A percentile compares a stretch with the other conserved stretches of the same genome.
These are phyloP conservation scores for Pyxicephalus adspersus DNA, from an alignment of 2,113 vertebrate genomes.

Conservation along the genomic window DNA sequence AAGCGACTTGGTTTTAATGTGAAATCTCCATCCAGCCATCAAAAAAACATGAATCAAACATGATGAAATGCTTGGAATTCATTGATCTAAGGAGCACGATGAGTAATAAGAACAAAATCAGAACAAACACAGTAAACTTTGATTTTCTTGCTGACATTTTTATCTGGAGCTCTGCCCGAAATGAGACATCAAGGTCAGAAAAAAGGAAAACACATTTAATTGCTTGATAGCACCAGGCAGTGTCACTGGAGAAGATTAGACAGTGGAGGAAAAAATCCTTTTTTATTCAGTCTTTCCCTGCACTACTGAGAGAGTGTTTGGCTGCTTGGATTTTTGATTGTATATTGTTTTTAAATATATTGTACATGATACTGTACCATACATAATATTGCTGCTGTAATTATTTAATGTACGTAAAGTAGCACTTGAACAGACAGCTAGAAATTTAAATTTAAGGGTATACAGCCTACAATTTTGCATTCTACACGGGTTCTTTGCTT, in stretches of 20 bases:
- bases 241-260: slow-evolving; percentile 1
- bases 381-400: no score
- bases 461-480: no score
- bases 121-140: slow-evolving; percentile 53
- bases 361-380: no score
- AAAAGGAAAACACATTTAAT: slow-evolving; percentile 43
- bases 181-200: slow-evolving; percentile 47
- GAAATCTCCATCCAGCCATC: slow-evolving; percentile 44
- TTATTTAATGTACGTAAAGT: no score
- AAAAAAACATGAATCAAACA: slow-evolving; percentile 53
- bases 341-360: no score
- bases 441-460: no score
- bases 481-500: no score
- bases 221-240: slow-evolving; percentile 21
- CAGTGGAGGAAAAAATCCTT: background rate
- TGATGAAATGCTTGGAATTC: slow-evolving; percentile 39
- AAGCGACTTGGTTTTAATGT: slow-evolving; percentile 37
- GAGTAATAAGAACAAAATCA: slow-evolving; percentile 47
- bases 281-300: background rate
- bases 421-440: no score
- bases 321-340: background rate
- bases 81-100: slow-evolving; percentile 48
- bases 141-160: slow-evolving; percentile 51
- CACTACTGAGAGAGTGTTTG: background rate
- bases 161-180: slow-evolving; percentile 35